Base-by-base conservation (phyloP, 1,140 invertebrate species). In the Sminthurides bifidus region DNA sequence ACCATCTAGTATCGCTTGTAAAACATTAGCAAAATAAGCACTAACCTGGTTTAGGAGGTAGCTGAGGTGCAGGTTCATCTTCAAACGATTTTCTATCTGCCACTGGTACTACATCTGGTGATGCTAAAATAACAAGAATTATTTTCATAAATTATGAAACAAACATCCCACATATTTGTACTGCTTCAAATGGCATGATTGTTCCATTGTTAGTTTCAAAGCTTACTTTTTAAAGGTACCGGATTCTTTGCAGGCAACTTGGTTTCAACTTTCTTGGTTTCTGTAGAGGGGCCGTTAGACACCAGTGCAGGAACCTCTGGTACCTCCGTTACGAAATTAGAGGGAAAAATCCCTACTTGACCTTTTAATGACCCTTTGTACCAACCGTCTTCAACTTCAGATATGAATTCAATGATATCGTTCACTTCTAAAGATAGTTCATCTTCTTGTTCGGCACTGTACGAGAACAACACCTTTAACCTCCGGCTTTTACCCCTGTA, bases 371-470 rank as follows among this genome's bases (percentile, higher is more conserved):
- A 76, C 40, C 89, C 90, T 72, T 79, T 80, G 85, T 85, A 91
- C 88, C 88, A 92, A 17, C 88, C 87, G 70, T 89, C 84, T 65
- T 73, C 71, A 6, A 72, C 86, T 76, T 92, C 88, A 40, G 85
- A 83, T 45, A 93, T 72, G 60, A 94, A 83, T 69, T 87, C 84
- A 54, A 96, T 82, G 10, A 86, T 74, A 71, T 96, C 89, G 65
- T 89, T 84, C 45, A 90, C 83, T 63, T 81, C 76, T 49, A 97
- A 76, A 50, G 79, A 78, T 55, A 97, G 71, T 70, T 96, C 93
- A 73, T 96, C 93, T 60, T 86, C 83, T 70, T 95, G 92, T 44
- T 83, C 82, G 44, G 92, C 91, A 52, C 82, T 79, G 70, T 96
- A 96, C 67, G 85, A 90, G 71, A 86, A 96, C 31, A 93, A 75